Conservation (phyloP, 2,888 invertebrate species). For the Pantelozetes paolii region DNA sequence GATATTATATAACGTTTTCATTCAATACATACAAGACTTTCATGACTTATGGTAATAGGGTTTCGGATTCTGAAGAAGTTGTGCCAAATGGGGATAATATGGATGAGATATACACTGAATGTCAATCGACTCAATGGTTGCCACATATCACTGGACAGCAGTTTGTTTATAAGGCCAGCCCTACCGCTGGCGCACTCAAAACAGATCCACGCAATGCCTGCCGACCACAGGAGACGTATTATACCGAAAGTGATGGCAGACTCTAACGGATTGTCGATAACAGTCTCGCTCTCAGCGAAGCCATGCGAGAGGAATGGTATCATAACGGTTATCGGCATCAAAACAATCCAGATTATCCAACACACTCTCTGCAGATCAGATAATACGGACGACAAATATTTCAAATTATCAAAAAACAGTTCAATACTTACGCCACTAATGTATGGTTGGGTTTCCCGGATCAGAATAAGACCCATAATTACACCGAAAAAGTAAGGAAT, state of each 20-base stretch:
- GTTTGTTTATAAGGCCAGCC: slow-evolving; percentile 20
- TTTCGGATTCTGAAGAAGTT: slow-evolving; percentile 30
- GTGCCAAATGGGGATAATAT: slow-evolving; percentile 39
- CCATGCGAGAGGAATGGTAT: slow-evolving; percentile 32
- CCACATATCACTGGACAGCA: slow-evolving; percentile 29
- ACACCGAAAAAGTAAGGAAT: slow-evolving; percentile 40
- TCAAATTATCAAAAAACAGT: neutral
- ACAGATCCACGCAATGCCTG: slow-evolving; percentile 36
- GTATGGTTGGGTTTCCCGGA: slow-evolving; percentile 9
- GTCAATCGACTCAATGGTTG: slow-evolving; percentile 36
- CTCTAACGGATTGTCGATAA: slow-evolving; percentile 20
- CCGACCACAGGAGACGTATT: slow-evolving; percentile 33
- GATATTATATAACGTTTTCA: neutral
- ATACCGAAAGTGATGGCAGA: slow-evolving; percentile 37
- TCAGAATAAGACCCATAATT: slow-evolving; percentile 29
- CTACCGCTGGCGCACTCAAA: slow-evolving; percentile 32
- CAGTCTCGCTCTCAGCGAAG: slow-evolving; percentile 10
- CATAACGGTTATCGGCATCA: slow-evolving; percentile 2
- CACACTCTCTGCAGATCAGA: neutral
- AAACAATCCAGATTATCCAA: slow-evolving; percentile 28
- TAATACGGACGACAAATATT: neutral
- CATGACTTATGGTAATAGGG: slow-evolving; percentile 14
- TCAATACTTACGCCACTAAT: neutral
- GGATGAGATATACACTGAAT: slow-evolving; percentile 38
- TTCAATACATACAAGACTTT: slow-evolving; percentile 34